phyloP scores from a whole-genome alignment of 2,888 invertebrate genomes.

The Cetonia aurata region DNA sequence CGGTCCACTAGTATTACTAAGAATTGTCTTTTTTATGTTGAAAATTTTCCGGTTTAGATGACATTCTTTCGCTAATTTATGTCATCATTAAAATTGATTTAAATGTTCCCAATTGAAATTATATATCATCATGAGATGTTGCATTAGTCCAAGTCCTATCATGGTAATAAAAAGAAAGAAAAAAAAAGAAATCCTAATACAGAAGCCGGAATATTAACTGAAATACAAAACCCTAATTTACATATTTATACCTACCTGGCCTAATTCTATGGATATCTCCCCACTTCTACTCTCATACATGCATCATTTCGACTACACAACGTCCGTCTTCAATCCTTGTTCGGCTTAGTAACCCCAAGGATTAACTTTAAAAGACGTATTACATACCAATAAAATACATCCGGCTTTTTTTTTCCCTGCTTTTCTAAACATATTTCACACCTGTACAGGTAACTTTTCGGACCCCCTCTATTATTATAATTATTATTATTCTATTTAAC shows the following conservation, averaged over 20 bases:
- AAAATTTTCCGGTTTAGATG: constrained; percentile 1
- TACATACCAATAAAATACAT: constrained; percentile 53
- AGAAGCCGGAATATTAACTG: constrained; percentile 33
- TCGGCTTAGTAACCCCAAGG: constrained; percentile 26
- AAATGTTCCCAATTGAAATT: constrained; percentile 5
- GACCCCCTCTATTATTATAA: constrained; percentile 34
- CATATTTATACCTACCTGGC: constrained; percentile 44
- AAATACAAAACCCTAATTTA: constrained; percentile 31
- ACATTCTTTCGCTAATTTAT: constrained; percentile 16
- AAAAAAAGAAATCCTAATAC: constrained; percentile 6
- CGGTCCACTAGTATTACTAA: constrained; percentile 9
- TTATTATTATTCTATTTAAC: constrained; percentile 41
- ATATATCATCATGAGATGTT: background rate
- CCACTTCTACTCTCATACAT: constrained; percentile 41
- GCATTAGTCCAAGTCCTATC: background rate
- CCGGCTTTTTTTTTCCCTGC: constrained; percentile 46
- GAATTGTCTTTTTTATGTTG: constrained; percentile 19
- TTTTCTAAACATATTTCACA: constrained; percentile 49
- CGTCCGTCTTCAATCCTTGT: constrained; percentile 31
- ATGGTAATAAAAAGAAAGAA: background rate
- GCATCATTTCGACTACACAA: constrained; percentile 39
- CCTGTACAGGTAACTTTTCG: constrained; percentile 49
- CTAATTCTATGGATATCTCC: constrained; percentile 12
- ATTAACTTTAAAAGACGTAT: constrained; percentile 43
- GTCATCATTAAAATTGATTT: constrained; percentile 23